Evolutionary conservation across 2,888 invertebrate species (phyloP).

Genomic region (Cheiracanthium punctorium): DNA sequence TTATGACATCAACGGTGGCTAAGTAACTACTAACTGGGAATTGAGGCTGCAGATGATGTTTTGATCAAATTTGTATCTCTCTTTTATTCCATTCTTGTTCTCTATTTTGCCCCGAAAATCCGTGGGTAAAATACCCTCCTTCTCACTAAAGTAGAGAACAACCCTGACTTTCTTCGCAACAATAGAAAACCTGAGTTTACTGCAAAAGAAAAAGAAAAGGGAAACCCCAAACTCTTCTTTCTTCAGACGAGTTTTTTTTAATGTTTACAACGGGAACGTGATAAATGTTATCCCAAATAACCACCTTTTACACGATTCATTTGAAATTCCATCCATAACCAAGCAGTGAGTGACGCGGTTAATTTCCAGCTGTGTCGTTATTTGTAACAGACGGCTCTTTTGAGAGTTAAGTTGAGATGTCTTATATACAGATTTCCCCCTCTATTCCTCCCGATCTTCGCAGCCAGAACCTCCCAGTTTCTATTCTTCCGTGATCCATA

Average conservation of each 20-base stretch:
- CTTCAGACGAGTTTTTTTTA: neutral
- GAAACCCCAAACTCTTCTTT: neutral
- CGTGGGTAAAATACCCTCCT: no score
- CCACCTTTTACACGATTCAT: neutral
- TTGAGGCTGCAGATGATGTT: no score
- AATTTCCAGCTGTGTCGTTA: neutral
- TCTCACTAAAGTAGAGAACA: no score
- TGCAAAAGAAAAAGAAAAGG: no score
- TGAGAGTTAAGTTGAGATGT: constrained; percentile 1
- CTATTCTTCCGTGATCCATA: neutral
- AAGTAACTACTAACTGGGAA: no score
- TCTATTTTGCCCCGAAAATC: no score
- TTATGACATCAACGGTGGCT: no score
- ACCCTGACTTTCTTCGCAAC: no score
- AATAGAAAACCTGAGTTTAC: no score
- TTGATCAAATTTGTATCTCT: no score
- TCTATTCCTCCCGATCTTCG: neutral
- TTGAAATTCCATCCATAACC: neutral
- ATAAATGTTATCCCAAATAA: constrained; percentile 8
- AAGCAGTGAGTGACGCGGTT: neutral
- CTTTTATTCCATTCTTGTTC: no score
- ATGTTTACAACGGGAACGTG: neutral
- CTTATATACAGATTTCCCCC: neutral
- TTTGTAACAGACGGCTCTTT: neutral
- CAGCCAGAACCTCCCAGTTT: neutral